Evolutionary conservation across 2,113 vertebrate genomes (phyloP).

Genomic region (Scophthalmus maximus): DNA sequence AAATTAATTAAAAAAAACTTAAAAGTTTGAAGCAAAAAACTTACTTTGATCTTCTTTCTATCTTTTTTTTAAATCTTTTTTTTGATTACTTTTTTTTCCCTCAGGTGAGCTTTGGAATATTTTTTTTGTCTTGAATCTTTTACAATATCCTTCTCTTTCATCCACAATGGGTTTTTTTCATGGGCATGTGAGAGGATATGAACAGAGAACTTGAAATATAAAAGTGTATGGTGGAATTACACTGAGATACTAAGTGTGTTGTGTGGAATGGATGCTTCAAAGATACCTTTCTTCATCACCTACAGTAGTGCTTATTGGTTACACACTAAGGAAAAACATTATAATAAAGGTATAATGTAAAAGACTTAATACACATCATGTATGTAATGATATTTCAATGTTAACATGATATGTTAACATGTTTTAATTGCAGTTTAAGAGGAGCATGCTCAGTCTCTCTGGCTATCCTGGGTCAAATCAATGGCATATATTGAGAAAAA

Average conservation of each 20-base stretch:
- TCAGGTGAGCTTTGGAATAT: conserved; percentile 27
- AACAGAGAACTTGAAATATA: conserved; percentile 44
- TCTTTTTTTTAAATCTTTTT: conserved; percentile 53
- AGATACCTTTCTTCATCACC: too few species aligned
- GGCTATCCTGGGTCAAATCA: too few species aligned
- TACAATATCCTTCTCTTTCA: conserved; percentile 50
- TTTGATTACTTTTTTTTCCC: conserved; percentile 47
- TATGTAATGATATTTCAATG: too few species aligned
- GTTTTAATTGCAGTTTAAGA: background rate
- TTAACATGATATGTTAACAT: too few species aligned
- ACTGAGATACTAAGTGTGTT: conserved; percentile 18
- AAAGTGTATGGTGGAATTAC: conserved; percentile 48
- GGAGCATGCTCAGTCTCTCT: background rate
- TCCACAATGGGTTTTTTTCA: conserved; percentile 34
- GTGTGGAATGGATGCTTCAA: too few species aligned
- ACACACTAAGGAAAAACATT: background rate
- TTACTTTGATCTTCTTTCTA: conserved; percentile 44
- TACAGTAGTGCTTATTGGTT: background rate
- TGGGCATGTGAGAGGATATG: conserved; percentile 9
- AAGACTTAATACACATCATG: background rate
- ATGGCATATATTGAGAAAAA: too few species aligned
- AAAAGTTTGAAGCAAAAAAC: conserved; percentile 37
- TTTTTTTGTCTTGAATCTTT: conserved; percentile 21
- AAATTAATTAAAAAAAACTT: conserved; percentile 23
- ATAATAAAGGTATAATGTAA: background rate